Percentiles rank a stretch among this genome's conserved stretches.
These are phyloP conservation scores for Ommatoiulus sabulosus DNA, from an alignment of 2,888 invertebrate genomes.

Conservation along the genomic window DNA sequence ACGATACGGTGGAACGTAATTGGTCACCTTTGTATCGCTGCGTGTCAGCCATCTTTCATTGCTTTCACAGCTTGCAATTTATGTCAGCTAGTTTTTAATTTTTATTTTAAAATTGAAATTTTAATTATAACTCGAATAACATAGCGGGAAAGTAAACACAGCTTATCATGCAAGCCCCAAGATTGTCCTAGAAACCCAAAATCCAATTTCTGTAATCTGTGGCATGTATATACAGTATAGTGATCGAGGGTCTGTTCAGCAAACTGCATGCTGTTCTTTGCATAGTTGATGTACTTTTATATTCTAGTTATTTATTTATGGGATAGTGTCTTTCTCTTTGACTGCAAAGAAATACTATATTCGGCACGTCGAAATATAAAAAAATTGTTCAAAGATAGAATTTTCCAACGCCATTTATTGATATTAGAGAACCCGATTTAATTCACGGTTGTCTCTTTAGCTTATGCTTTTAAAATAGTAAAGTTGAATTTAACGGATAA, in stretches of 20 bases:
- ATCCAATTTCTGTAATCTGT: background rate
- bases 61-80: constrained; percentile 8
- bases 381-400: too few species aligned
- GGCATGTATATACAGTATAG: background rate
- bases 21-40: constrained; percentile 7
- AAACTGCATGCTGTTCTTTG: too few species aligned
- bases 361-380: too few species aligned
- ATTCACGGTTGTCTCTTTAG: too few species aligned
- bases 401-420: too few species aligned
- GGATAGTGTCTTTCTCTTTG: too few species aligned
- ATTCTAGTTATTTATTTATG: too few species aligned
- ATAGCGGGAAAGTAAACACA: background rate
- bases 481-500: too few species aligned
- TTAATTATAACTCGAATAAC: background rate
- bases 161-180: constrained; percentile 22
- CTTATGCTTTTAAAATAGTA: too few species aligned
- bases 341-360: too few species aligned
- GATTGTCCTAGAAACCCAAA: background rate
- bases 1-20: background rate
- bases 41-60: constrained; percentile 4
- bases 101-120: background rate
- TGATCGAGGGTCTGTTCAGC: background rate
- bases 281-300: too few species aligned
- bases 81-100: background rate
- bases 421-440: too few species aligned